Percentiles rank a stretch among this genome's conserved stretches.
These are phyloP conservation scores for Oceanodroma leucorhoa DNA, from an alignment of 2,797 vertebrate genomes.

Conservation along the genomic window DNA sequence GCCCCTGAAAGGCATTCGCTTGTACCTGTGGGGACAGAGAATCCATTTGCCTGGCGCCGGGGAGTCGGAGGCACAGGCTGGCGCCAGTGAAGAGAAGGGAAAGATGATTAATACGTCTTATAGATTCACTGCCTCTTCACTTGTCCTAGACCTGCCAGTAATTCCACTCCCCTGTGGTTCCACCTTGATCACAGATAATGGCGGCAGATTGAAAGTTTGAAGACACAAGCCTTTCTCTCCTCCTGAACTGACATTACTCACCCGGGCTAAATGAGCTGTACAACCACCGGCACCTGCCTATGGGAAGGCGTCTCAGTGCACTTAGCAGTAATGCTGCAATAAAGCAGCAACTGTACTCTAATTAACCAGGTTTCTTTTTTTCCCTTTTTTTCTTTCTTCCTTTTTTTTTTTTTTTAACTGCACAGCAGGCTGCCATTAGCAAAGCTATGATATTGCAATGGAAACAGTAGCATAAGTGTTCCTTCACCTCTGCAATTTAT, in stretches of 20 bases:
- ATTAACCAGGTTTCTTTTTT: constrained; percentile 52
- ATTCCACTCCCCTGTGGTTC: constrained; percentile 78
- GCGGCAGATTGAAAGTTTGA: constrained; percentile 80
- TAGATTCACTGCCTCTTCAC: constrained; percentile 80
- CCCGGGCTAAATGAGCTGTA: constrained; percentile 78
- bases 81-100: constrained; percentile 75
- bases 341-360: constrained; percentile 66
- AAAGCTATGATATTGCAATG: constrained; percentile 45
- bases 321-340: constrained; percentile 62
- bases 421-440: constrained; percentile 46
- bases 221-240: constrained; percentile 76
- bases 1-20: constrained; percentile 76
- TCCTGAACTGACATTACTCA: constrained; percentile 86
- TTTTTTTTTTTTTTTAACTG: background rate
- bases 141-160: constrained; percentile 78
- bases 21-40: constrained; percentile 76
- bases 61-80: constrained; percentile 85
- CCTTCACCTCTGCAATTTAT: constrained; percentile 30
- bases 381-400: background rate
- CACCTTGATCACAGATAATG: constrained; percentile 82
- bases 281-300: constrained; percentile 78
- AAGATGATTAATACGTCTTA: constrained; percentile 84
- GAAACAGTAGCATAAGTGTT: constrained; percentile 29
- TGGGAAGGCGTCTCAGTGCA: constrained; percentile 66
- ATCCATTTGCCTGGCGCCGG: constrained; percentile 79